Evolutionary conservation across 2,888 invertebrate species (phyloP).

Genomic region (Ichneumoninae sp.): DNA sequence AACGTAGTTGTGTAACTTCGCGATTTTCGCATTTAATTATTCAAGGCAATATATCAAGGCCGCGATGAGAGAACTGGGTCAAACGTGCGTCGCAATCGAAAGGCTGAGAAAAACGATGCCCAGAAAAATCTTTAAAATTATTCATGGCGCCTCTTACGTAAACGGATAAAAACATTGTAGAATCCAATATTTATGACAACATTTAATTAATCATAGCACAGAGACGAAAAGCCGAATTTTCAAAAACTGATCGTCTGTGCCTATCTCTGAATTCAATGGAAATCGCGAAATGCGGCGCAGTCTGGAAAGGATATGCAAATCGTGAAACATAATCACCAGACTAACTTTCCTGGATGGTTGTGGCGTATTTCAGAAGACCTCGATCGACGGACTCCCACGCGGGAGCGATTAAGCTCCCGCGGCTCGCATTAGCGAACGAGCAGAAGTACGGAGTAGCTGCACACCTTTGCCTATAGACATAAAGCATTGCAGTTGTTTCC

Average conservation of each 20-base stretch:
- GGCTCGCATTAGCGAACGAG: background rate
- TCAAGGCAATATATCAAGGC: background rate
- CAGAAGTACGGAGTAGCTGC: slow-evolving; percentile 15
- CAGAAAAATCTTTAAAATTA: background rate
- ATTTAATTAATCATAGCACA: too few species aligned
- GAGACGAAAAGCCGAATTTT: too few species aligned
- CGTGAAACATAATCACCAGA: background rate
- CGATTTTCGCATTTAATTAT: background rate
- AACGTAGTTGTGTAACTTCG: background rate
- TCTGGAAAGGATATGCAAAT: background rate
- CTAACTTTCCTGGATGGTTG: background rate
- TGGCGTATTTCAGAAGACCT: background rate
- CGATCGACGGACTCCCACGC: background rate
- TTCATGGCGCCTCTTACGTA: background rate
- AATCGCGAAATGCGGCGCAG: background rate
- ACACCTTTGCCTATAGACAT: background rate
- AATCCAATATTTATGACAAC: background rate
- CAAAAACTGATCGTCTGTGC: too few species aligned
- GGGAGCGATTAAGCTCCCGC: background rate
- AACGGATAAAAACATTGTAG: background rate
- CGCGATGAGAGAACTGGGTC: background rate
- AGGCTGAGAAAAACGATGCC: background rate
- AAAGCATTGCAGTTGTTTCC: background rate
- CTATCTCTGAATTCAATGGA: too few species aligned
- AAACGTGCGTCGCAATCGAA: background rate